phyloP scores from a whole-genome alignment of 2,113 vertebrate genomes.

The Apistogramma diplotaenia region DNA sequence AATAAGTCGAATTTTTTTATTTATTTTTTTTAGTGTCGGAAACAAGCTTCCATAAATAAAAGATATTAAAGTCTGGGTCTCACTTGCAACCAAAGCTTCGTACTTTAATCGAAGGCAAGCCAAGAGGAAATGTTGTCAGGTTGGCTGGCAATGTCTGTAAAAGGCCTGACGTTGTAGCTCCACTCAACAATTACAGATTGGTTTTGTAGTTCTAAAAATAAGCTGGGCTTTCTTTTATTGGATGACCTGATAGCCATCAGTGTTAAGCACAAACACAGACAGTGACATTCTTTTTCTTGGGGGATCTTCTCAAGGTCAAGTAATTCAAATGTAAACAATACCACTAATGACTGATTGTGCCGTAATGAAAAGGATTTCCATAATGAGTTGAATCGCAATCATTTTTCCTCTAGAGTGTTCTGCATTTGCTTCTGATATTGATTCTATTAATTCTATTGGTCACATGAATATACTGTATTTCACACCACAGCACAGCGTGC shows the following conservation, averaged over 20 bases:
- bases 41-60: neutral
- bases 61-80: neutral
- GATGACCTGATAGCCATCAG: neutral
- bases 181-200: neutral
- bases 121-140: neutral
- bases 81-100: neutral
- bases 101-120: neutral
- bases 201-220: neutral
- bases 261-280: neutral
- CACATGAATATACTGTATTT: too few relatives aligned
- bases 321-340: neutral
- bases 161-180: neutral
- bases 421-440: neutral
- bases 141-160: neutral
- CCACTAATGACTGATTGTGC: neutral
- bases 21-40: too few relatives aligned
- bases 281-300: neutral
- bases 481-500: too few relatives aligned
- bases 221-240: neutral
- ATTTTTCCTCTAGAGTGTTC: neutral
- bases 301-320: neutral
- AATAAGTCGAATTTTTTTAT: neutral
- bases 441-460: too few relatives aligned
- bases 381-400: neutral
- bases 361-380: neutral